These are phyloP conservation scores for Dendrophyllia cribrosa DNA, from an alignment of 64 coral and sea anemone species.

Conservation along the genomic window DNA sequence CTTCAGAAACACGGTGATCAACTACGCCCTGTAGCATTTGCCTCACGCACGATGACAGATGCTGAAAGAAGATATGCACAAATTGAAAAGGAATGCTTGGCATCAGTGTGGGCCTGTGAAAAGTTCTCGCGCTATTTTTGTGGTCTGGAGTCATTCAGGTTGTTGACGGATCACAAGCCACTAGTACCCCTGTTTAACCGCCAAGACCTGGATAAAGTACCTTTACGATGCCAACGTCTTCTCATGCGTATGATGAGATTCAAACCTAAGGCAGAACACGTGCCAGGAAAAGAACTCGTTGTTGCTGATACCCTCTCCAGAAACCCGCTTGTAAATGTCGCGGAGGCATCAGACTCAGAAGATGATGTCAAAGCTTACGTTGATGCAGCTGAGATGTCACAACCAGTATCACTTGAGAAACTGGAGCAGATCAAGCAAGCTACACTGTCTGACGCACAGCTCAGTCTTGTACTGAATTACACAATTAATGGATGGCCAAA, in stretches of 20 bases:
- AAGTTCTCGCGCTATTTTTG: conserved; percentile 29
- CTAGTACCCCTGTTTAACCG: conserved; percentile 29
- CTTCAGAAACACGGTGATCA: conserved; percentile 16
- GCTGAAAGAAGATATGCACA: conserved; percentile 51
- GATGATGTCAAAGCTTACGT: conserved; percentile 32
- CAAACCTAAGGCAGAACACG: no score
- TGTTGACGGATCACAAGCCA: conserved; percentile 63
- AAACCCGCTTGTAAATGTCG: background rate
- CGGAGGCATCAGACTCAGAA: background rate
- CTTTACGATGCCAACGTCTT: conserved; percentile 12
- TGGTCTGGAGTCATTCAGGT: conserved; percentile 12
- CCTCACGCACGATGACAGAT: conserved; percentile 44
- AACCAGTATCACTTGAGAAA: conserved; percentile 13
- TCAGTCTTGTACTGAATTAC: background rate
- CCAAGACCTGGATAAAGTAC: conserved; percentile 20
- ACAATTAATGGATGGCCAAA: conserved; percentile 29
- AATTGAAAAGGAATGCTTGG: conserved; percentile 65
- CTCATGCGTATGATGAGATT: no score
- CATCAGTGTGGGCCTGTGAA: conserved; percentile 45
- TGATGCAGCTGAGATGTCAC: background rate
- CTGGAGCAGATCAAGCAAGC: background rate
- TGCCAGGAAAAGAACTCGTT: conserved; percentile 19
- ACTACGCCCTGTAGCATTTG: conserved; percentile 47
- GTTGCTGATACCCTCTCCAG: conserved; percentile 14
- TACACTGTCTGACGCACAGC: background rate